These are phyloP conservation scores for Penaeus japonicus DNA, from an alignment of 1,140 invertebrate species.

Conservation along the genomic window DNA sequence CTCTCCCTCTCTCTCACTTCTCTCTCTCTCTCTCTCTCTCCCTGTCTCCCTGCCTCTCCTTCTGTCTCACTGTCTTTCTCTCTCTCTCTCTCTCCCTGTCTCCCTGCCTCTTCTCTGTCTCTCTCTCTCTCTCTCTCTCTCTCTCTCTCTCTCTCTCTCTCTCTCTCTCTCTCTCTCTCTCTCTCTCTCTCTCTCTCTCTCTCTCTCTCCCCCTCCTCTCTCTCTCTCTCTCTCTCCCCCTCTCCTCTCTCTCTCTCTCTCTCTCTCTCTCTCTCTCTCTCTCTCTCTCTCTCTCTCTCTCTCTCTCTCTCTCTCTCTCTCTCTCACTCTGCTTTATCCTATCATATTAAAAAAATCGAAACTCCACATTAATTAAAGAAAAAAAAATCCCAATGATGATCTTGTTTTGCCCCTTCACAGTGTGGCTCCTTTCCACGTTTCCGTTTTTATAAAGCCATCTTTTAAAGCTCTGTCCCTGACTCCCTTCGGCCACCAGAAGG, in stretches of 20 bases:
- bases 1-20: neutral
- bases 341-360: too few species aligned
- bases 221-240: neutral
- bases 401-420: too few species aligned
- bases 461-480: neutral
- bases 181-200: too few species aligned
- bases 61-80: neutral
- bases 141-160: neutral
- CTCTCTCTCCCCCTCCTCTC: neutral
- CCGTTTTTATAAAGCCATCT: neutral
- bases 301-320: conserved; percentile 14
- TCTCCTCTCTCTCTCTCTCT: too few species aligned
- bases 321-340: neutral
- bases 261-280: neutral
- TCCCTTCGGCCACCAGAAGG: neutral
- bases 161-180: too few species aligned
- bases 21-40: too few species aligned
- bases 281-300: neutral
- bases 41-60: neutral
- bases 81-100: neutral
- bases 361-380: too few species aligned
- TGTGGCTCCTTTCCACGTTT: too few species aligned
- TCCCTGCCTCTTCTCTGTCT: neutral
- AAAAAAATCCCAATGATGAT: too few species aligned
- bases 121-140: neutral